These are phyloP conservation scores for Oryctes rhinoceros DNA, from an alignment of 1,140 invertebrate genomes.

Conservation along the genomic window DNA sequence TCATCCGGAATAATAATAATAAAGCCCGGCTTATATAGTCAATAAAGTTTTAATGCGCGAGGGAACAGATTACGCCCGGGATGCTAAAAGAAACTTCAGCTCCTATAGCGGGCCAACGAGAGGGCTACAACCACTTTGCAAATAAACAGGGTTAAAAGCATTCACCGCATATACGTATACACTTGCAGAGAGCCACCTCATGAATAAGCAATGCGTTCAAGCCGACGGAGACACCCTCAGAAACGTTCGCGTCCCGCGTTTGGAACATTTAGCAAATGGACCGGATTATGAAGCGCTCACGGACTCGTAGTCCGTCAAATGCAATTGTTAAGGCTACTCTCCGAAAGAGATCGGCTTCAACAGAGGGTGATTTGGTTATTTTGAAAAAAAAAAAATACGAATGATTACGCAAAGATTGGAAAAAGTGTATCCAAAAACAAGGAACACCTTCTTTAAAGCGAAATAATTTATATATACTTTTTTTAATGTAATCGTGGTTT, in stretches of 20 bases:
- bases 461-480: too few relatives aligned
- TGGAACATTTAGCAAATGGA: conserved; percentile 8
- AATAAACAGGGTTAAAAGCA: conserved; percentile 29
- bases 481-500: too few relatives aligned
- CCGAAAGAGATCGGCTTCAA: too few relatives aligned
- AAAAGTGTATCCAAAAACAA: too few relatives aligned
- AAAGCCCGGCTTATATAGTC: conserved; percentile 23
- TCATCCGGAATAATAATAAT: conserved; percentile 30
- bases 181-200: not conserved
- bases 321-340: too few relatives aligned
- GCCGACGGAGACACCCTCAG: not conserved
- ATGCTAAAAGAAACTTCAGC: not conserved
- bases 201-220: conserved; percentile 24
- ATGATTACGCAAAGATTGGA: too few relatives aligned
- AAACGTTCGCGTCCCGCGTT: not conserved
- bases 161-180: not conserved
- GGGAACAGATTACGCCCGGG: not conserved
- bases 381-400: too few relatives aligned
- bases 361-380: too few relatives aligned
- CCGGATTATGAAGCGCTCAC: not conserved
- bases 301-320: too few relatives aligned
- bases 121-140: conserved; percentile 2
- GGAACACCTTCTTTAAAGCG: too few relatives aligned
- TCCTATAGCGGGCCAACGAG: not conserved
- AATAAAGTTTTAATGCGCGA: conserved; percentile 26